phyloP scores from a whole-genome alignment of 2,113 vertebrate genomes.

The Gasterosteus aculeatus region DNA sequence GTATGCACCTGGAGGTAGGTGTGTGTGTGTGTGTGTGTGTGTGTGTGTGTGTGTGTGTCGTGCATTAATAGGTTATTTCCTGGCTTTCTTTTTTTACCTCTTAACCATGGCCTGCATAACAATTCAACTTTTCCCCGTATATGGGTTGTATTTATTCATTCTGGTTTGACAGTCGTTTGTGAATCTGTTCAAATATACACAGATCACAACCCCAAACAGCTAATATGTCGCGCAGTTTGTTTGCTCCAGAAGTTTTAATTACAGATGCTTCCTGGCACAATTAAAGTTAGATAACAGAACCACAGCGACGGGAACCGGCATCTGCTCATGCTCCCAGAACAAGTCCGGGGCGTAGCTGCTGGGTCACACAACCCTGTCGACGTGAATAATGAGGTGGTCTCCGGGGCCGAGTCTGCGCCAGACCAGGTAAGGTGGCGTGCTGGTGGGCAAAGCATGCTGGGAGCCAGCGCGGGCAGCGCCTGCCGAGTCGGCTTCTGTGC shows the following conservation, averaged over 20 bases:
- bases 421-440: conserved; percentile 71
- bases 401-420: conserved; percentile 51
- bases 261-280: not conserved
- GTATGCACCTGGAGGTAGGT: conserved; percentile 61
- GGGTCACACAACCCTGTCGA: conserved; percentile 72
- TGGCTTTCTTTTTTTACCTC: conserved; percentile 26
- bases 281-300: conserved; percentile 38
- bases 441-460: conserved; percentile 75
- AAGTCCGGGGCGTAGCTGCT: conserved; percentile 50
- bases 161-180: conserved; percentile 65
- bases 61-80: conserved; percentile 64
- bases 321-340: conserved; percentile 61
- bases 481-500: conserved; percentile 44
- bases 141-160: conserved; percentile 78
- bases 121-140: conserved; percentile 21
- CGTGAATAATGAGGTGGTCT: conserved; percentile 76
- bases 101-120: conserved; percentile 34
- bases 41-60: conserved; percentile 46
- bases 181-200: not conserved
- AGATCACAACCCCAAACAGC: not conserved
- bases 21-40: conserved; percentile 52
- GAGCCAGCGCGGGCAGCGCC: too few species aligned
- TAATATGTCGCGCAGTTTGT: conserved; percentile 22
- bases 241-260: conserved; percentile 20
- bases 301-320: conserved; percentile 53